Percentiles rank a stretch among this genome's conserved stretches.
These are phyloP conservation scores for Ophonus ardosiacus DNA, from an alignment of 2,888 invertebrate species.

Conservation along the genomic window DNA sequence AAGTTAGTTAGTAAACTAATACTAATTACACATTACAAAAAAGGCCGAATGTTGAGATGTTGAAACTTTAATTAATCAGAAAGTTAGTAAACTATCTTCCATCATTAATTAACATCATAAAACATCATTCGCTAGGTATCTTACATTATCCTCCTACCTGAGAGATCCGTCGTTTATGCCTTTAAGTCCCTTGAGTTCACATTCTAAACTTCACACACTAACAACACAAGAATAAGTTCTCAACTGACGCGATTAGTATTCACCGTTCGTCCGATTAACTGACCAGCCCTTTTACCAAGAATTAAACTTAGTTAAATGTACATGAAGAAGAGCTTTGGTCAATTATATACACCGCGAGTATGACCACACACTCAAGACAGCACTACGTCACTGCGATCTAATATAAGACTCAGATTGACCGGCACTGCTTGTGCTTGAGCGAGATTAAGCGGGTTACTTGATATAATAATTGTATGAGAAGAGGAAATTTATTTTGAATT, in stretches of 20 bases:
- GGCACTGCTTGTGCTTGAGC: not conserved
- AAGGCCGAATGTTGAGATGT: not conserved
- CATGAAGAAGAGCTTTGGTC: constrained; percentile 35
- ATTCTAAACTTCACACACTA: not conserved
- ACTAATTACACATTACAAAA: constrained; percentile 15
- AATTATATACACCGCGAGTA: not conserved
- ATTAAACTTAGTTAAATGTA: constrained; percentile 70
- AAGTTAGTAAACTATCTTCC: constrained; percentile 1
- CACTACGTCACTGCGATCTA: not conserved
- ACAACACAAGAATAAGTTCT: not conserved
- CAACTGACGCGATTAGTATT: constrained; percentile 71
- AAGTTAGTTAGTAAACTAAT: constrained; percentile 24
- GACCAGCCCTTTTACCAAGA: constrained; percentile 72
- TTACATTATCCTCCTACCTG: constrained; percentile 3
- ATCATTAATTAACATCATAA: constrained; percentile 26
- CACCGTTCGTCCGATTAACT: constrained; percentile 70
- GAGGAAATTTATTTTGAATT: no score
- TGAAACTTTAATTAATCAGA: constrained; percentile 37
- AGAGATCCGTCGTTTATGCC: not conserved
- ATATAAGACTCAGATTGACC: not conserved
- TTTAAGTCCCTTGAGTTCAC: not conserved
- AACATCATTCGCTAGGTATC: constrained; percentile 19
- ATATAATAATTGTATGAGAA: no score
- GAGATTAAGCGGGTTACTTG: not conserved
- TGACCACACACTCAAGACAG: not conserved